Conservation (phyloP, 2,888 invertebrate genomes). For the Drosophila aldrichi region DNA sequence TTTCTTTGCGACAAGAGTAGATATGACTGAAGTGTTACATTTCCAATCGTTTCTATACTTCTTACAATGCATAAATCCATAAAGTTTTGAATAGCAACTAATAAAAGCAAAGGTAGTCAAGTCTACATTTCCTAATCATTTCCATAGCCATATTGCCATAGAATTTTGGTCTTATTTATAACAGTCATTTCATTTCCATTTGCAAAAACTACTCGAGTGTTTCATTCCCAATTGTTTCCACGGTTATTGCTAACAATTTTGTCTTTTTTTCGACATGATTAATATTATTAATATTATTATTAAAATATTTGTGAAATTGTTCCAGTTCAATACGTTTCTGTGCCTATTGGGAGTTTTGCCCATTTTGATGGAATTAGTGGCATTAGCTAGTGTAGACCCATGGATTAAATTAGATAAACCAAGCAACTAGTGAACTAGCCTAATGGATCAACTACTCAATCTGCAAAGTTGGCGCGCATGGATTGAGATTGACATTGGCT, state of each 20-base stretch:
- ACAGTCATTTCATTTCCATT: neutral
- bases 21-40: neutral
- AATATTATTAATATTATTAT: slow-evolving; percentile 13
- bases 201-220: neutral
- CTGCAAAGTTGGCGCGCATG: slow-evolving; percentile 24
- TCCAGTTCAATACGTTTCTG: slow-evolving; percentile 6
- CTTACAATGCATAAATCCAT: too few species aligned
- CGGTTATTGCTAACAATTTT: neutral
- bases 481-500: neutral
- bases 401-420: neutral
- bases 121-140: neutral
- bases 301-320: neutral
- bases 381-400: neutral
- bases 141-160: neutral
- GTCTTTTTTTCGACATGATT: neutral
- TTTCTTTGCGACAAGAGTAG: neutral
- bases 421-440: slow-evolving; percentile 1
- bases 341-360: neutral
- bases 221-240: neutral
- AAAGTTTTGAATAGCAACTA: neutral
- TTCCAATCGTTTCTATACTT: neutral
- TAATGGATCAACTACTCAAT: slow-evolving; percentile 19
- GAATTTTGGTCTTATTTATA: neutral
- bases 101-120: neutral
- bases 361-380: neutral